Evolutionary conservation across 2,888 invertebrate genomes (phyloP).

Genomic region (Acheta domesticus): DNA sequence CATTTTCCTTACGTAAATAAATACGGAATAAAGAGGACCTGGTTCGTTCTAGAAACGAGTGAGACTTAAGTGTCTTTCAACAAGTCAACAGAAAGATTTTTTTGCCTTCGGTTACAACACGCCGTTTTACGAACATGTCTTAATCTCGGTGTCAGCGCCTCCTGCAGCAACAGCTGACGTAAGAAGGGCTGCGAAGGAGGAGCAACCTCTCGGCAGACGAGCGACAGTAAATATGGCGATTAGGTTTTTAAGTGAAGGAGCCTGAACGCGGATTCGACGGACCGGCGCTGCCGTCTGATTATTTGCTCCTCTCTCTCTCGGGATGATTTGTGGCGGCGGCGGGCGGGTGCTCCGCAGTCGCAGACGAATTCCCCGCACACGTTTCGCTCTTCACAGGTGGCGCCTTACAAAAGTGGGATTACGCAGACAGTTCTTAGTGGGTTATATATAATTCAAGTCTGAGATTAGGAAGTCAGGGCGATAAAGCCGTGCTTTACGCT

Average conservation of each 20-base stretch:
- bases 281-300: background rate
- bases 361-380: background rate
- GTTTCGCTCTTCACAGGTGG: background rate
- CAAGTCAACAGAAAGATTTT: no score
- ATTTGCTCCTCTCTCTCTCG: conserved; percentile 1
- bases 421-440: background rate
- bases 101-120: no score
- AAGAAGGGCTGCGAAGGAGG: no score
- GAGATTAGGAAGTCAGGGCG: conserved; percentile 1
- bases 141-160: no score
- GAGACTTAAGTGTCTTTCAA: no score
- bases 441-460: conserved; percentile 9
- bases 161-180: no score
- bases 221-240: background rate
- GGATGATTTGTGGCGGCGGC: background rate
- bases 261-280: background rate
- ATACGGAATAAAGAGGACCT: no score
- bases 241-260: background rate
- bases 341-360: background rate
- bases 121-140: no score
- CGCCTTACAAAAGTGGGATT: background rate
- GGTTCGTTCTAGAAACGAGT: no score
- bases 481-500: background rate
- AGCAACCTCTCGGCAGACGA: no score
- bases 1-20: no score